Base-by-base conservation (phyloP, 2,888 invertebrate genomes). In the Heliconius charithonia region DNA sequence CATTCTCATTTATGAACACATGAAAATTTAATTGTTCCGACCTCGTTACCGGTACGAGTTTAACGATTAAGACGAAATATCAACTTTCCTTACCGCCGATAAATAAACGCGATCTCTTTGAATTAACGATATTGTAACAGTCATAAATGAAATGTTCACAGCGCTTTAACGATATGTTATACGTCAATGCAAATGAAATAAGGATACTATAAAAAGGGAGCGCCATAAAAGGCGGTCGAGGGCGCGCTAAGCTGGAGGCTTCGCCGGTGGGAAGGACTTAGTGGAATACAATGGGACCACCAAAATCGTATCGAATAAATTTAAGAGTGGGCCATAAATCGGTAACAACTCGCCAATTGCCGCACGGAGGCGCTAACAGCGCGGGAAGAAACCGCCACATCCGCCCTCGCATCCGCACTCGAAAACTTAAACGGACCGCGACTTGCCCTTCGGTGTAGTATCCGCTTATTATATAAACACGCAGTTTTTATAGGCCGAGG, bases 381-480 rank as follows among this genome's bases (percentile, higher is more conserved):
- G 85, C 81, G 86, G 85, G 86, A 86, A 88, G 88, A 89, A 90
- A 90, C 90, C 87, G 90, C 86, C 90, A 92, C 88, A 92, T 93
- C 94, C 94, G 93, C 89, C 88, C 89, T 95, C 86, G 88, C 94
- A 94, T 94, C 94, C 94, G 93, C 92, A 92, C 92, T 93, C 93
- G 91, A 94, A 93, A 90, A 81, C 79, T 69, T 65, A 78, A 83
- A 80, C 81, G 79, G 76, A 80, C 81, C 80, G 78, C 80, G 76
- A 80, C 79, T 77, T 29, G 80, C 80, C 75, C n/a, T 81, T 27
- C 37, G 69, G 79, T 56, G 66, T 81, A 81, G 67, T 81, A 82
- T 83, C 85, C 84, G 83, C 80, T 81, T 77, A 81, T 80, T 82
- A 79, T 79, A 80, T 82, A 75, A 79, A 78, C 70, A 81, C n/a